A percentile compares a stretch with the other conserved stretches of the same genome.
phyloP scores from a whole-genome alignment of 2,113 vertebrate genomes.

The Entomyzon cyanotis region DNA sequence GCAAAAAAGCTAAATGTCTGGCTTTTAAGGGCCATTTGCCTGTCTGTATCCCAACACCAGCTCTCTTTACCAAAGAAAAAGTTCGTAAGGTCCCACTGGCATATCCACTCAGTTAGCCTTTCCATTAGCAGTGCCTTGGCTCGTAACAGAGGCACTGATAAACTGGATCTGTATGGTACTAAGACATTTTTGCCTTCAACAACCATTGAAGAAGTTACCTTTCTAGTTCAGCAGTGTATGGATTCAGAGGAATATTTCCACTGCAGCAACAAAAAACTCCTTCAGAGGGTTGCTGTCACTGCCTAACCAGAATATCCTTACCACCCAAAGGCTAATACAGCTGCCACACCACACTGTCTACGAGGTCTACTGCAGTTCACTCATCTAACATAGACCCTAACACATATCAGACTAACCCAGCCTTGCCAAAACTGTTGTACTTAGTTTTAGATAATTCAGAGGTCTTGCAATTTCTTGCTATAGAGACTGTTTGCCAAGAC shows the following conservation, averaged over 20 bases:
- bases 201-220: neutral
- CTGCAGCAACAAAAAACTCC: neutral
- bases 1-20: neutral
- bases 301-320: neutral
- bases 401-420: neutral
- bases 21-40: neutral
- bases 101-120: neutral
- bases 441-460: neutral
- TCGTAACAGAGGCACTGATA: neutral
- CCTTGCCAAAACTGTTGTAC: neutral
- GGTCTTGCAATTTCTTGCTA: neutral
- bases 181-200: neutral
- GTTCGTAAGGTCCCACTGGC: neutral
- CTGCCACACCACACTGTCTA: neutral
- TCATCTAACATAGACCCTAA: fast-evolving
- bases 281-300: neutral
- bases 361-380: neutral
- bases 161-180: neutral
- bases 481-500: neutral
- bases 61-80: neutral
- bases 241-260: neutral
- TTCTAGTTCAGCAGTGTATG: neutral
- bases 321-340: neutral
- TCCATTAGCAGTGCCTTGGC: fast-evolving
- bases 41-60: neutral